These are phyloP conservation scores for Scaeva pyrastri DNA, from an alignment of 2,888 invertebrate genomes.

Conservation along the genomic window DNA sequence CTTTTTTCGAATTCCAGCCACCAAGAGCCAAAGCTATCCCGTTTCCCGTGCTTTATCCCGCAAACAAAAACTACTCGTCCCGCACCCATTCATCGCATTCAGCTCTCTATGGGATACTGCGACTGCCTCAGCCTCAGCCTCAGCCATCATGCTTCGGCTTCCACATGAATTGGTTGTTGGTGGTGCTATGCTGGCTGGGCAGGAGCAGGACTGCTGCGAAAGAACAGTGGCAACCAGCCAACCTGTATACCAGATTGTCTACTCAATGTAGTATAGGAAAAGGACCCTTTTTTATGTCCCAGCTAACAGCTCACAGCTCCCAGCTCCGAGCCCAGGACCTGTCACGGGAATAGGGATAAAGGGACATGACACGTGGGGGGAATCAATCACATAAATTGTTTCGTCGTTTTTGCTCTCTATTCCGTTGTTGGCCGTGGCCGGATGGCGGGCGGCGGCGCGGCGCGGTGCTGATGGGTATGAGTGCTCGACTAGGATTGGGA, in stretches of 20 bases:
- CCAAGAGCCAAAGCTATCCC: constrained; percentile 25
- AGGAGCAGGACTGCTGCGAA: constrained; percentile 62
- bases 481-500: constrained; percentile 25
- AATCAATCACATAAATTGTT: constrained; percentile 76
- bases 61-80: not conserved
- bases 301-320: constrained; percentile 41
- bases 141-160: too few species aligned
- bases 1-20: constrained; percentile 52
- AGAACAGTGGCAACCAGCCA: constrained; percentile 69
- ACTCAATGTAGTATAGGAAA: constrained; percentile 44
- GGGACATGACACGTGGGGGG: constrained; percentile 74
- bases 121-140: not conserved
- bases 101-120: constrained; percentile 52
- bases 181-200: constrained; percentile 24
- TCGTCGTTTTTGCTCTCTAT: constrained; percentile 68
- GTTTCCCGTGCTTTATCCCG: not conserved
- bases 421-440: not conserved
- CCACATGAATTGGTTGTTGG: constrained; percentile 68
- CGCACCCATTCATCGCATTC: not conserved
- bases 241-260: constrained; percentile 70
- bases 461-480: constrained; percentile 31
- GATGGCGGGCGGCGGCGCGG: too few species aligned
- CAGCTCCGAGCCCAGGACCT: constrained; percentile 55
- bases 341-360: constrained; percentile 68
- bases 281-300: constrained; percentile 30